A percentile compares a stretch with the other conserved stretches of the same genome.
These are phyloP conservation scores for Sialis fuliginosa DNA, from an alignment of 2,888 invertebrate species.

Conservation along the genomic window DNA sequence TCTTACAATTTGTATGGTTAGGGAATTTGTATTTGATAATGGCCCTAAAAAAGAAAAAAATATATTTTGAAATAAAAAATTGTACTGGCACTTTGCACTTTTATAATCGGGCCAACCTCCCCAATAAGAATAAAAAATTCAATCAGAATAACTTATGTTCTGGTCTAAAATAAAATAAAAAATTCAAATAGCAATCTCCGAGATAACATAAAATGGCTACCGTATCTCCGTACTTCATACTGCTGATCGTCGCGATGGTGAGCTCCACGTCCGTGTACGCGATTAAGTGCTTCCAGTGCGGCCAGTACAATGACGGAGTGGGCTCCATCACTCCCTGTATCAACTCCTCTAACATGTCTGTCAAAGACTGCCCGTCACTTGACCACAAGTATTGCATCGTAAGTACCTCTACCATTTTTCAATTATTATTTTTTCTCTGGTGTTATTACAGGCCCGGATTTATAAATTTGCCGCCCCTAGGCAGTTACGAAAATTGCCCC, in stretches of 20 bases:
- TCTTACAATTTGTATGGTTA: no score
- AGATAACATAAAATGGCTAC: neutral
- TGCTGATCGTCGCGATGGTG: neutral
- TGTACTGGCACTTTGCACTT: no score
- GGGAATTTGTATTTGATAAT: no score
- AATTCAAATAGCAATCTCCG: neutral
- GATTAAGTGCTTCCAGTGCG: conserved; percentile 57
- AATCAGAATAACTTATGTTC: no score
- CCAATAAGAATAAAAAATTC: no score
- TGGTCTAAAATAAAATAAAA: neutral
- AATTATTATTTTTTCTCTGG: no score
- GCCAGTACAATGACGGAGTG: conserved; percentile 71
- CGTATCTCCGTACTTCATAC: neutral
- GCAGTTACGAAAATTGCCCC: no score
- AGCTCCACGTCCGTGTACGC: conserved; percentile 22
- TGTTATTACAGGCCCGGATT: no score
- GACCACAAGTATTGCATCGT: conserved; percentile 57
- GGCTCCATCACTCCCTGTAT: conserved; percentile 73
- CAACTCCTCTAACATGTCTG: conserved; percentile 51
- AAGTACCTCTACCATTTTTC: conserved; percentile 27
- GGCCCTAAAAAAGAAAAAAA: no score
- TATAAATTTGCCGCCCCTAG: no score
- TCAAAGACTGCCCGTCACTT: conserved; percentile 46
- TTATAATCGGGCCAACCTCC: no score
- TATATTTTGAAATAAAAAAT: no score